phyloP scores from a whole-genome alignment of 2,113 vertebrate genomes.

The Athene noctua region DNA sequence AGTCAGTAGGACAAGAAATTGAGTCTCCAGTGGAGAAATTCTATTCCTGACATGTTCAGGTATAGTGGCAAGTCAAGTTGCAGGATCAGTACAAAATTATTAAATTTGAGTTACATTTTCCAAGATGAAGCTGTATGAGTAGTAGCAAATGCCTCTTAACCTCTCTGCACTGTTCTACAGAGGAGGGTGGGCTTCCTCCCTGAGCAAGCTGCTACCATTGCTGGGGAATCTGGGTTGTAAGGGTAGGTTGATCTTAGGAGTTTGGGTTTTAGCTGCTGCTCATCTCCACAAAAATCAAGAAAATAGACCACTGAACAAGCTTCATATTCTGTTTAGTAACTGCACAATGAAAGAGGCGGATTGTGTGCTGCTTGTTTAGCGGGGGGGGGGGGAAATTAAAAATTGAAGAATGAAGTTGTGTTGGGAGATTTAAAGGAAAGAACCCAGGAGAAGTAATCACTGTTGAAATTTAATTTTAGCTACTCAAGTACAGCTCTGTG shows the following conservation, averaged over 20 bases:
- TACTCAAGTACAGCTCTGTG: background rate
- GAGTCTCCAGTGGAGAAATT: background rate
- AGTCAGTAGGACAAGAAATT: background rate
- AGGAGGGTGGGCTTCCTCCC: background rate
- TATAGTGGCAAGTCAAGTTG: background rate
- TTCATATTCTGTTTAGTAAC: background rate
- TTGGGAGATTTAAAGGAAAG: background rate
- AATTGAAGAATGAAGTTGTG: background rate
- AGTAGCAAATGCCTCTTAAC: background rate
- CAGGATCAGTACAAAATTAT: background rate
- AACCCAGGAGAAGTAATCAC: background rate
- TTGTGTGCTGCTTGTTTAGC: background rate
- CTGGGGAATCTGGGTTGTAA: background rate
- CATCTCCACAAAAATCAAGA: background rate
- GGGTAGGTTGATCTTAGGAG: background rate
- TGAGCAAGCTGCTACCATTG: background rate
- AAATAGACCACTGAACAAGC: background rate
- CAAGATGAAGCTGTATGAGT: background rate
- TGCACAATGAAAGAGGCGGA: background rate
- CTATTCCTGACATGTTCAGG: accelerated
- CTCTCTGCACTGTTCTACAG: background rate
- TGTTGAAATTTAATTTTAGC: background rate
- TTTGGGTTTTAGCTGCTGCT: background rate
- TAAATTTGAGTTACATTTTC: background rate
- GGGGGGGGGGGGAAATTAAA: too few relatives aligned